Conservation (phyloP, 2,888 invertebrate genomes). For the Platycheirus albimanus region DNA sequence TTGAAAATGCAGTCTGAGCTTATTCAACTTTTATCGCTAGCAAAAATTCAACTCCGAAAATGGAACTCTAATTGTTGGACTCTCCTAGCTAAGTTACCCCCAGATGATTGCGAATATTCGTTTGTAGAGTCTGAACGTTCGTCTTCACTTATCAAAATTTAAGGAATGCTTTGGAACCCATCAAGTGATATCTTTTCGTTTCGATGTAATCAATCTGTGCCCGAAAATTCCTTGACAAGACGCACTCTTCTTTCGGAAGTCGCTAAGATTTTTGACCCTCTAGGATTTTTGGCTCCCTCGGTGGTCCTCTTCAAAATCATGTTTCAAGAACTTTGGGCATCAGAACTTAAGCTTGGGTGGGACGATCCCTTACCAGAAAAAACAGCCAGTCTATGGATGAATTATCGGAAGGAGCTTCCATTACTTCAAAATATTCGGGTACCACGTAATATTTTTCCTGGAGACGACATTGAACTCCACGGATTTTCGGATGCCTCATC, state of each 20-base stretch:
- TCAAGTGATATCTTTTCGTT: neutral
- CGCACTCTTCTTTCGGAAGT: no score
- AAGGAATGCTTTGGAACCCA: constrained; percentile 21
- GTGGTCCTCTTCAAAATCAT: no score
- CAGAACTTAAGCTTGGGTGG: neutral
- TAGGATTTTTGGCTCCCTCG: no score
- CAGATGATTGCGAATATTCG: constrained; percentile 17
- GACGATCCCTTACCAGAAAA: no score
- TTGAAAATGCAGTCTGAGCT: constrained; percentile 14
- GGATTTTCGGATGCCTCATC: no score
- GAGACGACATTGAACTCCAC: no score
- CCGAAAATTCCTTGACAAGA: constrained; percentile 2
- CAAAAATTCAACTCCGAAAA: constrained; percentile 15
- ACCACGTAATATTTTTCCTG: no score
- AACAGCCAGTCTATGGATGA: neutral
- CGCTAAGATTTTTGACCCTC: no score
- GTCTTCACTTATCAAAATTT: constrained; percentile 1
- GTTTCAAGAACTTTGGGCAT: constrained; percentile 4
- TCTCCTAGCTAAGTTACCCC: neutral
- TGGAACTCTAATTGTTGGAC: constrained; percentile 43
- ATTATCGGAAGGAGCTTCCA: neutral
- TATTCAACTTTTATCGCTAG: neutral
- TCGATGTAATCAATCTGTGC: no score
- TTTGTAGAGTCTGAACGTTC: constrained; percentile 8
- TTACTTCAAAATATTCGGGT: no score